Evolutionary conservation across 2,797 vertebrate genomes (phyloP).

Genomic region (Hydrophis major): DNA sequence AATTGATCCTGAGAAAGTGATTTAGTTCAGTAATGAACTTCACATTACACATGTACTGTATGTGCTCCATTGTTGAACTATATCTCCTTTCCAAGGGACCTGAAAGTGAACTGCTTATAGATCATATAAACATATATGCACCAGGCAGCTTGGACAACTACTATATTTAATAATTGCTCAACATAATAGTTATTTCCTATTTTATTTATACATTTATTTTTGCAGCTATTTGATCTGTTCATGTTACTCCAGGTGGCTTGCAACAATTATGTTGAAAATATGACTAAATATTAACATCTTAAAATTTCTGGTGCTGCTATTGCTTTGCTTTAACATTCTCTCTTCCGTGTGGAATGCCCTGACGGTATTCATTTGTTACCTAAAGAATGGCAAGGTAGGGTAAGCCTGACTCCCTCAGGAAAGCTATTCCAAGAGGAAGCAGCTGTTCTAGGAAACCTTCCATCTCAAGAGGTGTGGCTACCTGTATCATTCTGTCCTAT

Average conservation of each 20-base stretch:
- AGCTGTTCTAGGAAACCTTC: background rate
- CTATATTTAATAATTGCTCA: background rate
- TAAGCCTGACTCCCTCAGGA: background rate
- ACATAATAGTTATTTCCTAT: background rate
- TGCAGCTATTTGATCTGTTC: background rate
- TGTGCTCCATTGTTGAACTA: background rate
- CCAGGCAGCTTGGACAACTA: background rate
- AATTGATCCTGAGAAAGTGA: background rate
- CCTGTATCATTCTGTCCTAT: background rate
- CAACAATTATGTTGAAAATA: background rate
- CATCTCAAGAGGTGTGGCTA: background rate
- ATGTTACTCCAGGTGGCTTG: background rate
- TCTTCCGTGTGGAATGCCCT: background rate
- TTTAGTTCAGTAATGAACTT: background rate
- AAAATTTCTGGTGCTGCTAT: background rate
- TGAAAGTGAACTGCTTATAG: background rate
- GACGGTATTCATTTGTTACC: background rate
- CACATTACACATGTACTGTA: background rate
- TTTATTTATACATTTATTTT: background rate
- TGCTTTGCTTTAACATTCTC: background rate
- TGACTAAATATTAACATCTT: background rate
- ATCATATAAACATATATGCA: background rate
- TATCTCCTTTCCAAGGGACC: background rate
- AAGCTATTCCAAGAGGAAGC: background rate
- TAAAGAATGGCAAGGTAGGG: background rate